These are phyloP conservation scores for Pholis gunnellus DNA, from an alignment of 2,113 vertebrate genomes.

Conservation along the genomic window DNA sequence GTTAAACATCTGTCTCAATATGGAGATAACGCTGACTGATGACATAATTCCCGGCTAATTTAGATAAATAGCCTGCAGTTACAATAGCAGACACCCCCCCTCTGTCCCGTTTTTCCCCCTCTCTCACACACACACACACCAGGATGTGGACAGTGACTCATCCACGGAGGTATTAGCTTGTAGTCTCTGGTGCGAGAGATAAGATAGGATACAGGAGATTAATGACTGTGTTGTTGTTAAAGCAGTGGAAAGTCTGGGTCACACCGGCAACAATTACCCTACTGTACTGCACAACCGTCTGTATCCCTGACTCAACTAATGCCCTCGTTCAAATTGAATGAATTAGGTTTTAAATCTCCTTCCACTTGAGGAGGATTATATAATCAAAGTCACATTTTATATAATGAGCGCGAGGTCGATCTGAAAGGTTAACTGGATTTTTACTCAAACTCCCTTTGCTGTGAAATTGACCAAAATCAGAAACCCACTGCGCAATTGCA, in stretches of 20 bases:
- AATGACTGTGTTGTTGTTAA: constrained; percentile 73
- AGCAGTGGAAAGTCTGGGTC: constrained; percentile 70
- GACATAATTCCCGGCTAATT: constrained; percentile 43
- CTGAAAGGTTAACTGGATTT: constrained; percentile 28
- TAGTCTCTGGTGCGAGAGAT: constrained; percentile 59
- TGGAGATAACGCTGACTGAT: constrained; percentile 38
- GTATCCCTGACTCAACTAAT: constrained; percentile 36
- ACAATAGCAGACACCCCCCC: constrained; percentile 24
- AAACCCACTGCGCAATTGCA: background rate
- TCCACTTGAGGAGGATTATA: constrained; percentile 35
- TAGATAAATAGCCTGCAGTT: constrained; percentile 42
- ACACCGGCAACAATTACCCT: constrained; percentile 33
- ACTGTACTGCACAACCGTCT: constrained; percentile 32
- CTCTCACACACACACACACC: constrained; percentile 22
- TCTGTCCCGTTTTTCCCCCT: constrained; percentile 2
- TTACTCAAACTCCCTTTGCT: background rate
- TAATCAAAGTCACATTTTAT: constrained; percentile 36
- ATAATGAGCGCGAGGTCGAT: constrained; percentile 3
- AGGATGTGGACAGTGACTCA: constrained; percentile 61
- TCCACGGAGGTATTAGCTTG: constrained; percentile 37
- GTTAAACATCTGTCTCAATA: constrained; percentile 47
- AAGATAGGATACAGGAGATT: constrained; percentile 65
- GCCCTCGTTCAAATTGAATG: constrained; percentile 24
- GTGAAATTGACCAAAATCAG: constrained; percentile 11
- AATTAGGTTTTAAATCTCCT: constrained; percentile 37